A percentile compares a stretch with the other conserved stretches of the same genome.
phyloP scores from a whole-genome alignment of 2,797 vertebrate genomes.

The Syngnathus acus region DNA sequence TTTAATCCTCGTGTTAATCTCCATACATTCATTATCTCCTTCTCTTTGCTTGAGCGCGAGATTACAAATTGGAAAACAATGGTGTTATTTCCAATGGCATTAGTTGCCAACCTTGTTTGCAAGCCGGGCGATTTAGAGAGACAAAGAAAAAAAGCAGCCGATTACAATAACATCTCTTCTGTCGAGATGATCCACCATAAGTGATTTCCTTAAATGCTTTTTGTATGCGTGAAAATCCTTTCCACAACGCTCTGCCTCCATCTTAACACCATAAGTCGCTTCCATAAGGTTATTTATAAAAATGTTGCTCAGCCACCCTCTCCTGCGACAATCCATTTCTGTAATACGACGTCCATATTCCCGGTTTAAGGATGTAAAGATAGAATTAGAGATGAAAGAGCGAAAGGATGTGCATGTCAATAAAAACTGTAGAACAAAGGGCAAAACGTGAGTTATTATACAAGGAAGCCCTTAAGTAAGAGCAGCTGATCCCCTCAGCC shows the following conservation, averaged over 20 bases:
- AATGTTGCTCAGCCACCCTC: background rate
- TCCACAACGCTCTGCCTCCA: constrained; percentile 16
- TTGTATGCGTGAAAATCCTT: constrained; percentile 15
- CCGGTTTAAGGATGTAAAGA: background rate
- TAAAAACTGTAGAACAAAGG: background rate
- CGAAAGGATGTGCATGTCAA: background rate
- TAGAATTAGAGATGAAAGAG: background rate
- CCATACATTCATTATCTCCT: constrained; percentile 37
- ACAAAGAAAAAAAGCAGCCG: constrained; percentile 31
- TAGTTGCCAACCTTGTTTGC: constrained; percentile 28
- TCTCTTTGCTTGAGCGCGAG: constrained; percentile 31
- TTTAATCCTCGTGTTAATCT: constrained; percentile 40
- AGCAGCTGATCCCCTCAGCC: constrained; percentile 12
- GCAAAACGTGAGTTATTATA: constrained; percentile 2
- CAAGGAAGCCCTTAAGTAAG: background rate
- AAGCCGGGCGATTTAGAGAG: constrained; percentile 15
- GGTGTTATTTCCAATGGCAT: constrained; percentile 23
- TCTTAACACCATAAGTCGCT: constrained; percentile 23
- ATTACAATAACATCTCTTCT: constrained; percentile 19
- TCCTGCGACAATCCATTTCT: constrained; percentile 33
- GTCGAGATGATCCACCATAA: constrained; percentile 11
- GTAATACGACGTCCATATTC: constrained; percentile 39
- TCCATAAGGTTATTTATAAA: constrained; percentile 41
- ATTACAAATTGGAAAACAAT: constrained; percentile 52
- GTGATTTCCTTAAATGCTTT: constrained; percentile 13